These are phyloP conservation scores for Chironomus tepperi DNA, from an alignment of 1,140 invertebrate species.

Conservation along the genomic window DNA sequence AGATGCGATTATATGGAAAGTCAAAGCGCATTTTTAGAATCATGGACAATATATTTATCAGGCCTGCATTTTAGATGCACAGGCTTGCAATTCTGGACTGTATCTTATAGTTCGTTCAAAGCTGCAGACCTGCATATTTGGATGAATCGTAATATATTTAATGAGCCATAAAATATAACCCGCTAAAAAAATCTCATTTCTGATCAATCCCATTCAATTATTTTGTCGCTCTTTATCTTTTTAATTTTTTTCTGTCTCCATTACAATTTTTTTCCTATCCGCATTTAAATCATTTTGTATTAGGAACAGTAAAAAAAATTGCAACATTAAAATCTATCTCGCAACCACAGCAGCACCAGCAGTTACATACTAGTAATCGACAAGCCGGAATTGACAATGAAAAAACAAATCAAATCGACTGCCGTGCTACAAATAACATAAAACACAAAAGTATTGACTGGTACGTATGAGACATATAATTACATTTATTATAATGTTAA, in stretches of 20 bases:
- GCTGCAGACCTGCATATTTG: too few relatives aligned
- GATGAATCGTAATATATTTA: too few relatives aligned
- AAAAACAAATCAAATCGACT: slow-evolving; percentile 3
- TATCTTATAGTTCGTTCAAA: too few relatives aligned
- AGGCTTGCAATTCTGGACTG: too few relatives aligned
- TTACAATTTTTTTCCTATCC: background rate
- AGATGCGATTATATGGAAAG: too few relatives aligned
- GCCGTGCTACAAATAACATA: background rate
- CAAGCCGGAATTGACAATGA: slow-evolving; percentile 11
- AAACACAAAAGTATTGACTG: background rate
- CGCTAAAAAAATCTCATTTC: too few relatives aligned
- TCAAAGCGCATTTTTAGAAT: too few relatives aligned
- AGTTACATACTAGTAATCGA: background rate
- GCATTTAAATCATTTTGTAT: background rate
- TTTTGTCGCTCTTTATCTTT: too few relatives aligned
- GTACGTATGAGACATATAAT: slow-evolving; percentile 17
- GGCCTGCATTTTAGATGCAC: too few relatives aligned
- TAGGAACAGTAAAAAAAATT: background rate
- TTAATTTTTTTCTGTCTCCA: background rate
- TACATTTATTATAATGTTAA: slow-evolving; percentile 22
- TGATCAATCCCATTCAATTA: too few relatives aligned
- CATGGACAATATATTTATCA: too few relatives aligned
- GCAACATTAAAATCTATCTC: background rate
- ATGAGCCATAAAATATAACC: too few relatives aligned
- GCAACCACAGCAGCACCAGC: background rate